Evolutionary conservation across 2,888 invertebrate genomes (phyloP).

Genomic region (Allophyes oxyacanthae): DNA sequence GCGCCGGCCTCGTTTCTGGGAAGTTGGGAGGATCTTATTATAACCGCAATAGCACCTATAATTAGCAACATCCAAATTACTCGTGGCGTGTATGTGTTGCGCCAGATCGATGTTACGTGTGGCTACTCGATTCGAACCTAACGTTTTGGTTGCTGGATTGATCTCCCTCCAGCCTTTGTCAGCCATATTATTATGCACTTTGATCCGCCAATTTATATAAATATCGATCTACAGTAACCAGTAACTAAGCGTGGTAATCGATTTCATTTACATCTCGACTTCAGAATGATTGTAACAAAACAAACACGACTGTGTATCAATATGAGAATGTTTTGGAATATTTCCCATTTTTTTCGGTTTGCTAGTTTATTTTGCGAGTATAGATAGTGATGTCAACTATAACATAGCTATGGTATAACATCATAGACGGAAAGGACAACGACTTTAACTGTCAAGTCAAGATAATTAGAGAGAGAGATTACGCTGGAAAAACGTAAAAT

Average conservation of each 20-base stretch:
- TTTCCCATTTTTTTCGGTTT: conserved; percentile 48
- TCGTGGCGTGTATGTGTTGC: conserved; percentile 81
- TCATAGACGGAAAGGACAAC: conserved; percentile 38
- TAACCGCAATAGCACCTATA: conserved; percentile 89
- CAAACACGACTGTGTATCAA: conserved; percentile 3
- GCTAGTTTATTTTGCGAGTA: conserved; percentile 8
- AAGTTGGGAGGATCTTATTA: conserved; percentile 89
- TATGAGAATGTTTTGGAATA: conserved; percentile 23
- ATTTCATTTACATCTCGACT: conserved; percentile 13
- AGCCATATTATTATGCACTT: conserved; percentile 61
- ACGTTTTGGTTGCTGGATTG: conserved; percentile 70
- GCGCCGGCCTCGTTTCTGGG: conserved; percentile 87
- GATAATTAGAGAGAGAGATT: conserved; percentile 32
- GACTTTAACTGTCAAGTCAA: conserved; percentile 35
- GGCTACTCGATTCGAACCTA: conserved; percentile 74
- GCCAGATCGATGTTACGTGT: conserved; percentile 82
- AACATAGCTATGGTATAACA: conserved; percentile 27
- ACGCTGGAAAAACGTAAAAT: conserved; percentile 21
- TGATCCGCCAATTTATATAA: conserved; percentile 43
- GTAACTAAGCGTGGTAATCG: conserved; percentile 16
- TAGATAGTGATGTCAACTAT: too few species aligned
- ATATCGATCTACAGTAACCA: conserved; percentile 17
- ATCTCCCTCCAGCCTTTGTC: conserved; percentile 63
- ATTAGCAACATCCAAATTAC: conserved; percentile 88
- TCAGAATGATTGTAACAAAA: conserved; percentile 4